Conservation (phyloP, 2,797 vertebrate genomes). For the Melopsittacus undulatus region DNA sequence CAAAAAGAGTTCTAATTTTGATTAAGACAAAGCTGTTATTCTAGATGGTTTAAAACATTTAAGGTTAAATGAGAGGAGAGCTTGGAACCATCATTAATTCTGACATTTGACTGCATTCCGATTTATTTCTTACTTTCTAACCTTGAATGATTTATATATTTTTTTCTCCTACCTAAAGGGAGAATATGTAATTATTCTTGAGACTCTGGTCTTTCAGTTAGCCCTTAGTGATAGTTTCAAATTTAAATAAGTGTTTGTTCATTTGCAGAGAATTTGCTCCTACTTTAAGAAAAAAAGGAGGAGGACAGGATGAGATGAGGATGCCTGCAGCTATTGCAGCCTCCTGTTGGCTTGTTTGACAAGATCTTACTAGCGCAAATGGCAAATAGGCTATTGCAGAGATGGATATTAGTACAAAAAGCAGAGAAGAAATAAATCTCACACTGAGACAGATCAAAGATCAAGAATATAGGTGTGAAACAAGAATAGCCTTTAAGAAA, state of each 20-base stretch:
- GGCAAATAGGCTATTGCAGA: not conserved
- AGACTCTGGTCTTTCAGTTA: constrained; percentile 61
- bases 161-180: constrained; percentile 38
- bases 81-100: constrained; percentile 47
- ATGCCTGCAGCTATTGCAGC: not conserved
- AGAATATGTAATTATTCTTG: constrained; percentile 54
- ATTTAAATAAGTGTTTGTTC: constrained; percentile 50
- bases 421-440: not conserved
- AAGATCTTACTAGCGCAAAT: not conserved
- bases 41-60: not conserved
- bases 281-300: constrained; percentile 26
- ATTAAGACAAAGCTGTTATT: constrained; percentile 28
- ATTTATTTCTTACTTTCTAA: constrained; percentile 51
- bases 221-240: constrained; percentile 53
- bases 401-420: not conserved
- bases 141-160: constrained; percentile 60
- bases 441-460: not conserved
- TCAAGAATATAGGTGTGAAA: not conserved
- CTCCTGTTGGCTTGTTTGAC: constrained; percentile 3
- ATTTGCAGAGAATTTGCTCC: constrained; percentile 49
- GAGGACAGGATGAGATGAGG: not conserved
- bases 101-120: constrained; percentile 60
- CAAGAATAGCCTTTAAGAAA: not conserved
- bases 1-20: constrained; percentile 6
- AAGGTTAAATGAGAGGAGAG: constrained; percentile 32